phyloP scores from a whole-genome alignment of 2,888 invertebrate species.

The Aradus depressus region DNA sequence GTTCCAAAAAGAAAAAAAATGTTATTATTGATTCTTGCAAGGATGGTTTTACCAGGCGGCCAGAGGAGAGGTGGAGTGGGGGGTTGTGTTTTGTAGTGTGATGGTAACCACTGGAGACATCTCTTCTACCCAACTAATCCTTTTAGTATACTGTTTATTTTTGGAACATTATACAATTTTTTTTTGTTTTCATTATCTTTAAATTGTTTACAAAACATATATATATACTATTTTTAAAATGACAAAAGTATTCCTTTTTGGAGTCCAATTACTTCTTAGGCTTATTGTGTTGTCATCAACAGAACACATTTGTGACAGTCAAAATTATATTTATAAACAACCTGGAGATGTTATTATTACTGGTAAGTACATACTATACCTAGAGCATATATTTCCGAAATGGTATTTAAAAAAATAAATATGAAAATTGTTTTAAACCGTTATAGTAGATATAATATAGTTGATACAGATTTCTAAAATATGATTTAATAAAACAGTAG shows the following conservation, averaged over 20 bases:
- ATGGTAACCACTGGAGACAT: conserved; percentile 16
- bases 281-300: neutral
- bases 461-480: too few relatives aligned
- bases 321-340: conserved; percentile 12
- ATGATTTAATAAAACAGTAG: too few relatives aligned
- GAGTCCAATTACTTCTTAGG: neutral
- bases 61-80: neutral
- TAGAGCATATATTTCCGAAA: neutral
- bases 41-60: neutral
- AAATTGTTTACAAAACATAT: neutral
- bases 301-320: conserved; percentile 4
- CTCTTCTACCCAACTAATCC: neutral
- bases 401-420: neutral
- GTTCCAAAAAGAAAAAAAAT: neutral
- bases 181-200: neutral
- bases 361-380: conserved; percentile 23
- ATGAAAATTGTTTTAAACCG: neutral
- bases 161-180: conserved; percentile 3
- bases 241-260: neutral
- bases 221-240: neutral
- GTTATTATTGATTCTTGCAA: conserved; percentile 1
- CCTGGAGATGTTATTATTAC: conserved; percentile 29
- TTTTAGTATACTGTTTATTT: conserved; percentile 2
- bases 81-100: conserved; percentile 11
- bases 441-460: neutral